phyloP scores from a whole-genome alignment of 1,140 invertebrate genomes.

The Cydia pomonella region DNA sequence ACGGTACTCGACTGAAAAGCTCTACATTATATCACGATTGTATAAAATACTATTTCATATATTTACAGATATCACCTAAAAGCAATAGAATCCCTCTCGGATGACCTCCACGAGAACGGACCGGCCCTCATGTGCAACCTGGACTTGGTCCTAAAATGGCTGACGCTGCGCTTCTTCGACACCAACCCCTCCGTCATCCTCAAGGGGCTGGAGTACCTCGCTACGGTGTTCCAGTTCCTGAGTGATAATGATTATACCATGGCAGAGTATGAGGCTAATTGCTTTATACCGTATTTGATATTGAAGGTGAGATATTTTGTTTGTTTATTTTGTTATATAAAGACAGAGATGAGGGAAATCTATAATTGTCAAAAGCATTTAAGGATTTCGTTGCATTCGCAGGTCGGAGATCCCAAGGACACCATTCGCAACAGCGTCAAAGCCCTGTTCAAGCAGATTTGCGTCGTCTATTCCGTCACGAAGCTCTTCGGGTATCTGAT shows the following conservation, averaged over 20 bases:
- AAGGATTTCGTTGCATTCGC: slow-evolving; percentile 37
- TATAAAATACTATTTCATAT: too few relatives aligned
- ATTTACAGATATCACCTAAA: slow-evolving; percentile 95
- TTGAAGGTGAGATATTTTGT: slow-evolving; percentile 88
- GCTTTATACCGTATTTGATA: slow-evolving; percentile 97
- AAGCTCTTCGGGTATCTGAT: slow-evolving; percentile 95
- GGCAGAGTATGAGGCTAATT: slow-evolving; percentile 93
- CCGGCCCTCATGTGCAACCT: slow-evolving; percentile 93
- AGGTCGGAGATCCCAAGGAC: slow-evolving; percentile 98
- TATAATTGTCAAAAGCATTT: too few relatives aligned
- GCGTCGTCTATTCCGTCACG: slow-evolving; percentile 91
- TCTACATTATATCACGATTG: too few relatives aligned
- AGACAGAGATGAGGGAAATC: too few relatives aligned
- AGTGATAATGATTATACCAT: slow-evolving; percentile 92
- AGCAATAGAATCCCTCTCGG: slow-evolving; percentile 94
- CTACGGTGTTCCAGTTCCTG: slow-evolving; percentile 90
- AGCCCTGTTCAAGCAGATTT: slow-evolving; percentile 91
- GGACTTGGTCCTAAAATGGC: slow-evolving; percentile 97
- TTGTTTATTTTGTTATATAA: too few relatives aligned
- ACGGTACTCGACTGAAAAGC: too few relatives aligned
- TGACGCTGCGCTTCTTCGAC: slow-evolving; percentile 97
- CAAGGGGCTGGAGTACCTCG: slow-evolving; percentile 96
- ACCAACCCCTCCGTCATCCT: slow-evolving; percentile 98
- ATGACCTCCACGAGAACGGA: slow-evolving; percentile 89
- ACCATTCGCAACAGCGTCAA: slow-evolving; percentile 94